Conservation (phyloP, 2,888 invertebrate genomes). For the Drosophila quinaria region DNA sequence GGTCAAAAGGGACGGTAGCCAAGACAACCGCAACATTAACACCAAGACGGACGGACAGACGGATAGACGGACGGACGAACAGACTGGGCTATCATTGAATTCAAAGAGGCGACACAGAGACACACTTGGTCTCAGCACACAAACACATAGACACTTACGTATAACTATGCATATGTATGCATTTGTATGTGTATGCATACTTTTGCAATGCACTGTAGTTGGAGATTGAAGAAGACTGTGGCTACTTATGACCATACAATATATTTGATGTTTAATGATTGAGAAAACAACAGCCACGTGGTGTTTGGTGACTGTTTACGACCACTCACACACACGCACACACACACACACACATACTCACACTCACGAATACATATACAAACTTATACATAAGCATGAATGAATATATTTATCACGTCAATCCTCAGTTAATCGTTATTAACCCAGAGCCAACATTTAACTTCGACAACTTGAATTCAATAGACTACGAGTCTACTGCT, state of each 20-base stretch:
- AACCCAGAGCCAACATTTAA: constrained; percentile 18
- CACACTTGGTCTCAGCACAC: constrained; percentile 4
- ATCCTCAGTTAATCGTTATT: constrained; percentile 29
- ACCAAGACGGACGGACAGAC: constrained; percentile 27
- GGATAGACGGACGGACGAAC: background rate
- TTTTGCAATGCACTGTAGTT: constrained; percentile 8
- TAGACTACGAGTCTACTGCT: background rate
- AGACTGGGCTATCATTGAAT: constrained; percentile 22
- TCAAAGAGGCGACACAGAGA: constrained; percentile 18
- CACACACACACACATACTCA: background rate
- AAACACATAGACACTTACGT: background rate
- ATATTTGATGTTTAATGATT: constrained; percentile 72
- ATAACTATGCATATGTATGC: background rate
- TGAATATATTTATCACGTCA: constrained; percentile 20
- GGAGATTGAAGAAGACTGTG: constrained; percentile 23
- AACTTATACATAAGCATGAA: background rate
- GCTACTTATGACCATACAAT: constrained; percentile 52
- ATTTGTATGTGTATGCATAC: background rate
- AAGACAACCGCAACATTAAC: constrained; percentile 57
- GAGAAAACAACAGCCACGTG: constrained; percentile 58
- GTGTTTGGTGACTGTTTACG: constrained; percentile 16
- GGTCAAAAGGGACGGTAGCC: constrained; percentile 31
- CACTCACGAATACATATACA: background rate
- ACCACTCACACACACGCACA: background rate
- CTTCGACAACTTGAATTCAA: constrained; percentile 9